Conservation (phyloP, 2,888 invertebrate species). For the Meta bourneti region DNA sequence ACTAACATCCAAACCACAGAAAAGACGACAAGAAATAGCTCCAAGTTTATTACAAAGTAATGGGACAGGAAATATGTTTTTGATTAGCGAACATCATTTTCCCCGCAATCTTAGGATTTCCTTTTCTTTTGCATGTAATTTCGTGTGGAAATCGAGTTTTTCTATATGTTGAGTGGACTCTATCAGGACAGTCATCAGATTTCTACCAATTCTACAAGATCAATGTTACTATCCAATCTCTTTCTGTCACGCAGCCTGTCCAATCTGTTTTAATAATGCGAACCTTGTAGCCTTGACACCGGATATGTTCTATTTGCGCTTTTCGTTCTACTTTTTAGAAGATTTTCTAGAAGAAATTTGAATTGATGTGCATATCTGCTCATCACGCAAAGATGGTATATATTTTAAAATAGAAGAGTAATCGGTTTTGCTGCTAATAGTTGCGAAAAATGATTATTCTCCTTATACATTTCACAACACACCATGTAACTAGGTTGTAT, state of each 20-base stretch:
- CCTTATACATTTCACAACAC: too few species aligned
- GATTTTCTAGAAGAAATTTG: background rate
- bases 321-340: background rate
- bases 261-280: background rate
- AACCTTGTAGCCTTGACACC: conserved; percentile 37
- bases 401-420: too few species aligned
- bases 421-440: too few species aligned
- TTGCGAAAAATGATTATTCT: too few species aligned
- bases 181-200: conserved; percentile 4
- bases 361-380: too few species aligned
- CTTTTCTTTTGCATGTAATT: background rate
- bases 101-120: background rate
- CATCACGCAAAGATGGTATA: too few species aligned
- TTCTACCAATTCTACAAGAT: conserved; percentile 30
- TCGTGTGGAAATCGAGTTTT: conserved; percentile 17
- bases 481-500: too few species aligned
- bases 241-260: conserved; percentile 16
- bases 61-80: background rate
- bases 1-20: background rate
- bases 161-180: background rate
- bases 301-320: background rate
- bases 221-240: conserved; percentile 38
- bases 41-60: background rate
- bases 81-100: conserved; percentile 18
- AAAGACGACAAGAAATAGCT: background rate